Evolutionary conservation across 2,888 invertebrate species (phyloP).

Genomic region (Resseliella maxima): DNA sequence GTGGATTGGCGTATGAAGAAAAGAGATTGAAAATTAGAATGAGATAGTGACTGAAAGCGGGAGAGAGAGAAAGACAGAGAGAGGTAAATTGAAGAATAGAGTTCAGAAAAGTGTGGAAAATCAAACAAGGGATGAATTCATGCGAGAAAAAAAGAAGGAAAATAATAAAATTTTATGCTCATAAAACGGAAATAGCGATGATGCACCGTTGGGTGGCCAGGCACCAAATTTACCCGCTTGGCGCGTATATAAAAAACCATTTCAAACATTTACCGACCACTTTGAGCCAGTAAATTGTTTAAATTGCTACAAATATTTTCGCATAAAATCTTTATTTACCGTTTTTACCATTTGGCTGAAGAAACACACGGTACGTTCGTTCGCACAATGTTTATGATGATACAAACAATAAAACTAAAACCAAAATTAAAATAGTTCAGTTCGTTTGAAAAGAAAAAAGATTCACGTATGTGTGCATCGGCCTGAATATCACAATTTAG

Average conservation of each 20-base stretch:
- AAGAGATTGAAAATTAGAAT: not conserved
- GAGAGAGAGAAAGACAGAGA: not conserved
- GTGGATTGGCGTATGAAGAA: not conserved
- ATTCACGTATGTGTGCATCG: not conserved
- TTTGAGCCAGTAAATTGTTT: conserved; percentile 52
- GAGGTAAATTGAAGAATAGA: not conserved
- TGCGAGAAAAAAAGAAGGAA: not conserved
- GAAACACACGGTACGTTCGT: not conserved
- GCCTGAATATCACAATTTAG: not conserved
- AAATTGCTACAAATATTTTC: conserved; percentile 55
- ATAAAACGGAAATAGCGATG: conserved; percentile 55
- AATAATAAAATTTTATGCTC: conserved; percentile 51
- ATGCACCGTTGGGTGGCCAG: conserved; percentile 42
- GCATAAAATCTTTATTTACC: conserved; percentile 53
- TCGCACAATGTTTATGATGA: conserved; percentile 26
- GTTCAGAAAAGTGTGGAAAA: not conserved
- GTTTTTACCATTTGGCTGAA: not conserved
- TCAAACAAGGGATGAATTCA: not conserved
- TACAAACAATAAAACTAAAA: conserved; percentile 7
- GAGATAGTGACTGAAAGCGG: not conserved
- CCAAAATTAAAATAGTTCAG: conserved; percentile 31
- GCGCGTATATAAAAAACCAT: conserved; percentile 8
- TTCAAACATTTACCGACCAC: conserved; percentile 44
- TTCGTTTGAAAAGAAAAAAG: not conserved
- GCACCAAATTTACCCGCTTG: not conserved